A percentile compares a stretch with the other conserved stretches of the same genome.
Evolutionary conservation across 2,797 vertebrate species (phyloP).

Genomic region (Spondyliosoma cantharus): DNA sequence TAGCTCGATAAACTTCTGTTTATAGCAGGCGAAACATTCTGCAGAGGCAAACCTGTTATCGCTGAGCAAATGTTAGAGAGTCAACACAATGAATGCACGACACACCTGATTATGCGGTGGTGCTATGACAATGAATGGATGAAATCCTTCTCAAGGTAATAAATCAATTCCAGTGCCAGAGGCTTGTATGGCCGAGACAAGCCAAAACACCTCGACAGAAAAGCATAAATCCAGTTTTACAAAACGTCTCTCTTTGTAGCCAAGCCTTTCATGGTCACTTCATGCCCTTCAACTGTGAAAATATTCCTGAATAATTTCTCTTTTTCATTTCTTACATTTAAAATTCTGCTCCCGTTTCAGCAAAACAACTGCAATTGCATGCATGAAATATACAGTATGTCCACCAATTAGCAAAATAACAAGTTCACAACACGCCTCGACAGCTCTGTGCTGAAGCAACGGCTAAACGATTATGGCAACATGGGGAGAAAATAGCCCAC

Average conservation of each 20-base stretch:
- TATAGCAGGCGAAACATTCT: not conserved
- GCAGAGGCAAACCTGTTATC: not conserved
- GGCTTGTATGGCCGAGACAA: not conserved
- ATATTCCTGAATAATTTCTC: not conserved
- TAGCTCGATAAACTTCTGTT: not conserved
- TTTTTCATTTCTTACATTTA: not conserved
- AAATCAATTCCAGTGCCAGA: slow-evolving; percentile 37
- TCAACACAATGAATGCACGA: not conserved
- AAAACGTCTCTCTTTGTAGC: slow-evolving; percentile 13
- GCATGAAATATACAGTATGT: not conserved
- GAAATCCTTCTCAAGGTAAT: slow-evolving; percentile 39
- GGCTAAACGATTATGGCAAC: not conserved
- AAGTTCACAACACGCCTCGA: not conserved
- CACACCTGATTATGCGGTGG: not conserved
- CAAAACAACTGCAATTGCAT: not conserved
- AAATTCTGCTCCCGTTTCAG: not conserved
- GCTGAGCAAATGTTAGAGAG: slow-evolving; percentile 1
- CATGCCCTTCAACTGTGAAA: not conserved
- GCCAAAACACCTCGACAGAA: slow-evolving; percentile 26
- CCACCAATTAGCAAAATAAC: slow-evolving; percentile 1
- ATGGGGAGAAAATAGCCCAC: not conserved
- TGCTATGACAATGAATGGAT: not conserved
- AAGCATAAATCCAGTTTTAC: slow-evolving; percentile 28
- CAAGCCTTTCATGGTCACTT: slow-evolving; percentile 22
- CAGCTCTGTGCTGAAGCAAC: not conserved